Percentiles rank a stretch among this genome's conserved stretches.
These are phyloP conservation scores for Ectropis crepuscularia DNA, from an alignment of 2,888 invertebrate species.

Conservation along the genomic window DNA sequence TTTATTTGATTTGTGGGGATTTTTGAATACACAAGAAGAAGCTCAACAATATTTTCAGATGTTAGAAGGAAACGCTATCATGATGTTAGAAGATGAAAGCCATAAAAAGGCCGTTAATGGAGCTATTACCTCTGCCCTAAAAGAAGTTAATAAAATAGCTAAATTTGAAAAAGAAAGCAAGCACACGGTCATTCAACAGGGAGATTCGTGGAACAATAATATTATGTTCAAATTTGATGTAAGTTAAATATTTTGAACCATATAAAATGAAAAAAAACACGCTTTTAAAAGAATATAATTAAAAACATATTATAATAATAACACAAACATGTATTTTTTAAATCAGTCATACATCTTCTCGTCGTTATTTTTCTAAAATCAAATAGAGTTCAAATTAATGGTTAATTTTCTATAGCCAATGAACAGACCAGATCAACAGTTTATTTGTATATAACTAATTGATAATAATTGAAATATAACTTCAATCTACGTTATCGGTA, in stretches of 20 bases:
- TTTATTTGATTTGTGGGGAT: constrained; percentile 36
- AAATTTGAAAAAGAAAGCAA: constrained; percentile 40
- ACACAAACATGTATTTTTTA: too few relatives aligned
- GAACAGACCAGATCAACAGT: too few relatives aligned
- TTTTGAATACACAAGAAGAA: constrained; percentile 7
- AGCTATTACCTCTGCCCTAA: constrained; percentile 18
- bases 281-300: too few relatives aligned
- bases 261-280: too few relatives aligned
- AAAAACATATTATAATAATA: too few relatives aligned
- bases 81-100: constrained; percentile 31
- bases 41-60: constrained; percentile 15
- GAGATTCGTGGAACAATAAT: constrained; percentile 59
- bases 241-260: constrained; percentile 18
- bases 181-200: constrained; percentile 51
- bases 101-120: constrained; percentile 34
- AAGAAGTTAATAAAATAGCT: constrained; percentile 30
- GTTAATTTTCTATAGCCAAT: too few relatives aligned
- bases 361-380: too few relatives aligned
- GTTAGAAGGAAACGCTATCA: constrained; percentile 21
- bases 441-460: too few relatives aligned
- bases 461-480: too few relatives aligned
- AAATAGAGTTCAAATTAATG: too few relatives aligned
- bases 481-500: too few relatives aligned
- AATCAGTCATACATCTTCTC: too few relatives aligned
- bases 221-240: constrained; percentile 52